Evolutionary conservation across 53 echinoderm and acorn worm species (phyloP).

Genomic region (Pentamera pediparva): DNA sequence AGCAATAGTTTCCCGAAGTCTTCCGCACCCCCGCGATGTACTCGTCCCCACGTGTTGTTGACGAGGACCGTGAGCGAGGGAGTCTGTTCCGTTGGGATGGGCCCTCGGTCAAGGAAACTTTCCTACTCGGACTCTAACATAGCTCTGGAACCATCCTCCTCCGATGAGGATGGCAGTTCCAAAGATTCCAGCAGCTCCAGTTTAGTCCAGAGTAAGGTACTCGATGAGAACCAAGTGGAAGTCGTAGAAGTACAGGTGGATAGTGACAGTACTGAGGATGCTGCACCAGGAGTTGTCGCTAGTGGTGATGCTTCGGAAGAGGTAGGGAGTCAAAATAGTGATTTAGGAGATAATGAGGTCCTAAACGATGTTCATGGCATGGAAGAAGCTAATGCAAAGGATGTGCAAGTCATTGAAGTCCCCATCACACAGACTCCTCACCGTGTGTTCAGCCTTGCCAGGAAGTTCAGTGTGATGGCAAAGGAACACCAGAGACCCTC

Average conservation of each 20-base stretch:
- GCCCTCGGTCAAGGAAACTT: slow-evolving; percentile 43
- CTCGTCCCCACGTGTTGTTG: slow-evolving; percentile 47
- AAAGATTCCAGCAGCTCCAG: slow-evolving; percentile 37
- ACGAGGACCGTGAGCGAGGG: slow-evolving; percentile 61
- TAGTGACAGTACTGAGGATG: slow-evolving; percentile 37
- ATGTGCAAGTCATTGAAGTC: background rate
- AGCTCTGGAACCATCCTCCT: slow-evolving; percentile 4
- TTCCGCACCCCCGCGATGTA: slow-evolving; percentile 16
- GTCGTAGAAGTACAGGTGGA: slow-evolving; percentile 31
- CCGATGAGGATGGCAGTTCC: slow-evolving; percentile 24
- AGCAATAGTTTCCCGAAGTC: slow-evolving; percentile 40
- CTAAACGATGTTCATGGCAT: too few species aligned
- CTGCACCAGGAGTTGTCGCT: slow-evolving; percentile 29
- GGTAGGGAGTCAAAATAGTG: slow-evolving; percentile 13
- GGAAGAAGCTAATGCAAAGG: background rate
- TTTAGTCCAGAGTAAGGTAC: too few species aligned
- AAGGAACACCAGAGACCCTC: slow-evolving; percentile 34
- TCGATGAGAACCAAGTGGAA: slow-evolving; percentile 62
- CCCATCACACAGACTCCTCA: slow-evolving; percentile 5
- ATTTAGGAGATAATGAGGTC: background rate
- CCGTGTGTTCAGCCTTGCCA: slow-evolving; percentile 39
- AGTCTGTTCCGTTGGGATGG: slow-evolving; percentile 22
- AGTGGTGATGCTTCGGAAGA: slow-evolving; percentile 37
- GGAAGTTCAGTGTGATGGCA: slow-evolving; percentile 48
- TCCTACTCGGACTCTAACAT: slow-evolving; percentile 82